Conservation (phyloP, 1,140 invertebrate species). For the Hyles euphorbiae region DNA sequence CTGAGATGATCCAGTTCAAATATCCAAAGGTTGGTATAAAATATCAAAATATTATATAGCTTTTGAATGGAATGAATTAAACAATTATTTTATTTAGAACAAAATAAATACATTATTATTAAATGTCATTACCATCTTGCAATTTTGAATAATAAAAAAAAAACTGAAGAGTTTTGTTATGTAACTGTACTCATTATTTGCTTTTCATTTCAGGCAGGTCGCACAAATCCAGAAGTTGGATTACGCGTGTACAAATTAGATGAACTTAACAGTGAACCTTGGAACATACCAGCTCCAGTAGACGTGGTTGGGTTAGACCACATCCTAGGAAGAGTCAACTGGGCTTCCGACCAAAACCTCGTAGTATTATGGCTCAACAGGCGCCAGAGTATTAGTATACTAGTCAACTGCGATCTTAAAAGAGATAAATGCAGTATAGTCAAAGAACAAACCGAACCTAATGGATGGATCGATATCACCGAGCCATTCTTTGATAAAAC, state of each 20-base stretch:
- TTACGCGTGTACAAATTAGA: constrained; percentile 78
- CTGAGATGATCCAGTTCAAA: constrained; percentile 80
- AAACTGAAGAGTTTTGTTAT: too few relatives aligned
- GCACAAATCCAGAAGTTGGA: constrained; percentile 84
- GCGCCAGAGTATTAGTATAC: constrained; percentile 84
- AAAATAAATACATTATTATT: too few relatives aligned
- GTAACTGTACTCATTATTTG: background rate
- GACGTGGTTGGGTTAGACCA: constrained; percentile 70
- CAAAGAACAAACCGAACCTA: constrained; percentile 55
- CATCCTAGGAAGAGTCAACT: constrained; percentile 81
- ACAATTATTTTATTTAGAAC: too few relatives aligned
- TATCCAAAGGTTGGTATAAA: constrained; percentile 86
- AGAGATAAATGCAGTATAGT: constrained; percentile 67
- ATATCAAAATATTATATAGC: background rate
- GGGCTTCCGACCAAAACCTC: constrained; percentile 83
- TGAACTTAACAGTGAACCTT: constrained; percentile 32
- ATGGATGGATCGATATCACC: constrained; percentile 67
- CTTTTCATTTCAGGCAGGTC: constrained; percentile 79
- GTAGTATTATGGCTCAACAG: constrained; percentile 90
- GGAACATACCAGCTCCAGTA: constrained; percentile 70
- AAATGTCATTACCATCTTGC: too few relatives aligned
- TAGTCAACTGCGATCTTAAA: constrained; percentile 74
- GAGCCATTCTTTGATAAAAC: constrained; percentile 67
- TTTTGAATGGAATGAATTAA: too few relatives aligned
- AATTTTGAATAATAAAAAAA: too few relatives aligned